Conservation (phyloP, 2,113 vertebrate species). For the Anoura caudifer region DNA sequence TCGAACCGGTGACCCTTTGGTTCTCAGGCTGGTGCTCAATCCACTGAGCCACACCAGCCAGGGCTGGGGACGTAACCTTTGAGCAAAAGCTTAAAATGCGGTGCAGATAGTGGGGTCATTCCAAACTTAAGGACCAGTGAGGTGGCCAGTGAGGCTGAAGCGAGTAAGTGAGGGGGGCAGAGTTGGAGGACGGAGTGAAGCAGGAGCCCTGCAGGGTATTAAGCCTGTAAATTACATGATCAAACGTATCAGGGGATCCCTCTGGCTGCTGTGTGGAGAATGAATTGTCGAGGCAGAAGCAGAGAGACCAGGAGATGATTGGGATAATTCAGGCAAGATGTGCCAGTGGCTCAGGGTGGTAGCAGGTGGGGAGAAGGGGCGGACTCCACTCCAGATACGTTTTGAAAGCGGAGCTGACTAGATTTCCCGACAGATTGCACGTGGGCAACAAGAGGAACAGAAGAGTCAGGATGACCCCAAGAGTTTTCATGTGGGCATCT, state of each 20-base stretch:
- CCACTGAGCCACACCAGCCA: no score
- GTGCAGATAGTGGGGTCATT: background rate
- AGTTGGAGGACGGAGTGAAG: background rate
- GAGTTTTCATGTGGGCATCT: background rate
- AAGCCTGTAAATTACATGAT: fast-evolving
- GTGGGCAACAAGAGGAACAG: background rate
- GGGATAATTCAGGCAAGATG: background rate
- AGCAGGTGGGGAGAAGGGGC: background rate
- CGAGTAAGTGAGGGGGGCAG: no score
- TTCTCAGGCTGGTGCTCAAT: no score
- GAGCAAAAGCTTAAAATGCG: background rate
- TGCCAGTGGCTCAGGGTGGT: background rate
- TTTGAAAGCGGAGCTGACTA: background rate
- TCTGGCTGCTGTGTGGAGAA: background rate
- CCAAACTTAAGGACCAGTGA: background rate
- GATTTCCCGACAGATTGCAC: background rate
- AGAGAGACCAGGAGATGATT: background rate
- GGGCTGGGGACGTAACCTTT: background rate
- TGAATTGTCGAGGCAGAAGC: background rate
- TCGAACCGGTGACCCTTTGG: no score
- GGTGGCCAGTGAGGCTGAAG: background rate
- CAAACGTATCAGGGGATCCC: background rate
- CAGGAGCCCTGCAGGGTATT: background rate
- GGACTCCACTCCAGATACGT: background rate
- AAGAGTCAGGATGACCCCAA: background rate